A percentile compares a stretch with the other conserved stretches of the same genome.
Conservation (phyloP, 2,888 invertebrate species). For the Drosophila mayaguana region DNA sequence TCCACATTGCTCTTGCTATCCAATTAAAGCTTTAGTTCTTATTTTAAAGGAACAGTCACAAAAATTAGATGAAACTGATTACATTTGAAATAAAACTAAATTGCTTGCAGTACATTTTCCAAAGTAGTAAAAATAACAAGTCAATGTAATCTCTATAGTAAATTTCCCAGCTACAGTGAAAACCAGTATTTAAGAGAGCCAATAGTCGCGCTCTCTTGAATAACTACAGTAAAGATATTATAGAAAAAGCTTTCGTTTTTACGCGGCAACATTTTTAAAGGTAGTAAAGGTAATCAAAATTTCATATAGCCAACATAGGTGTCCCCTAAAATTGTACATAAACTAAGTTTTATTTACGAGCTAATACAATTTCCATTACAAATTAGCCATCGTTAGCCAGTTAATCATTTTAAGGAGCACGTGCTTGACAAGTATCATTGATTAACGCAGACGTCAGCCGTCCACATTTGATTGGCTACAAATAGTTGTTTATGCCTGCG, state of each 20-base stretch:
- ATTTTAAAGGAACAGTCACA: not conserved
- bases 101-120: not conserved
- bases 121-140: not conserved
- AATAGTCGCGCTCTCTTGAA: too few relatives aligned
- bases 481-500: slow-evolving; percentile 18
- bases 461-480: slow-evolving; percentile 3
- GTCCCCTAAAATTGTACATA: too few relatives aligned
- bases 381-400: not conserved
- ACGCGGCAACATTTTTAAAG: too few relatives aligned
- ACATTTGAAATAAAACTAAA: not conserved
- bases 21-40: not conserved
- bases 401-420: not conserved
- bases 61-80: not conserved
- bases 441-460: slow-evolving; percentile 5
- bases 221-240: too few relatives aligned
- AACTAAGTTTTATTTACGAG: too few relatives aligned
- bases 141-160: not conserved
- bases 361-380: not conserved
- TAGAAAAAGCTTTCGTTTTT: too few relatives aligned
- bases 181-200: slow-evolving; percentile 57
- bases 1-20: not conserved
- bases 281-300: too few relatives aligned
- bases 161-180: slow-evolving; percentile 30
- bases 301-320: too few relatives aligned
- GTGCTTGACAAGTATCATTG: not conserved